phyloP scores from a whole-genome alignment of 1,140 invertebrate genomes.

The Eumaeus atala region DNA sequence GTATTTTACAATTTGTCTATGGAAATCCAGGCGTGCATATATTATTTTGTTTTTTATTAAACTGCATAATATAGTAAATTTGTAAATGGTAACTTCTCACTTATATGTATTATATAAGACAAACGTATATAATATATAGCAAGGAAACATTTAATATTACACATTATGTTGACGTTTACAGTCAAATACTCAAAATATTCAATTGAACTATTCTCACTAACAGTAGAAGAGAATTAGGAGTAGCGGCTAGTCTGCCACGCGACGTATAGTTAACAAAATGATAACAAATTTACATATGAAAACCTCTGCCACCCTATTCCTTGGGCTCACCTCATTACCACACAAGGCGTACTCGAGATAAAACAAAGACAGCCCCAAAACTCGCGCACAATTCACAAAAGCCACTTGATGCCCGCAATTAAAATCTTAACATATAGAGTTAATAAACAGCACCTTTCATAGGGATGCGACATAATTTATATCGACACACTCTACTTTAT shows the following conservation, averaged over 20 bases:
- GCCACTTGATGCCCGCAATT: constrained; percentile 65
- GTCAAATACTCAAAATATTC: too few species aligned
- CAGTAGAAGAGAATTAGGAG: background rate
- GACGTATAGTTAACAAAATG: constrained; percentile 1
- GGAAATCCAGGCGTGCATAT: too few species aligned
- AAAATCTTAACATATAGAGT: constrained; percentile 66
- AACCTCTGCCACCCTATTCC: background rate
- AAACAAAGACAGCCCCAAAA: constrained; percentile 34
- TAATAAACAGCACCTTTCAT: constrained; percentile 55
- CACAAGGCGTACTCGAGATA: constrained; percentile 34
- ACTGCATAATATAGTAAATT: too few species aligned
- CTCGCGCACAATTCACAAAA: constrained; percentile 46
- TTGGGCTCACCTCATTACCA: constrained; percentile 33
- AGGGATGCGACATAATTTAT: constrained; percentile 25
- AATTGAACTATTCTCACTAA: too few species aligned
- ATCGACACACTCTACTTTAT: background rate
- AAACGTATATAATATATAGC: too few species aligned
- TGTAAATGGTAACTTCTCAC: too few species aligned
- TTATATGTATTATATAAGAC: too few species aligned
- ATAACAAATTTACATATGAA: constrained; percentile 15
- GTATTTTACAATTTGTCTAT: too few species aligned
- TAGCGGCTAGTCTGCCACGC: background rate
- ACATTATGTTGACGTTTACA: too few species aligned
- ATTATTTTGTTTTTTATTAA: too few species aligned
- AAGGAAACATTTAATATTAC: too few species aligned